Percentiles rank a stretch among this genome's conserved stretches.
These are phyloP conservation scores for Leuciscus waleckii DNA, from an alignment of 2,797 vertebrate genomes.

Conservation along the genomic window DNA sequence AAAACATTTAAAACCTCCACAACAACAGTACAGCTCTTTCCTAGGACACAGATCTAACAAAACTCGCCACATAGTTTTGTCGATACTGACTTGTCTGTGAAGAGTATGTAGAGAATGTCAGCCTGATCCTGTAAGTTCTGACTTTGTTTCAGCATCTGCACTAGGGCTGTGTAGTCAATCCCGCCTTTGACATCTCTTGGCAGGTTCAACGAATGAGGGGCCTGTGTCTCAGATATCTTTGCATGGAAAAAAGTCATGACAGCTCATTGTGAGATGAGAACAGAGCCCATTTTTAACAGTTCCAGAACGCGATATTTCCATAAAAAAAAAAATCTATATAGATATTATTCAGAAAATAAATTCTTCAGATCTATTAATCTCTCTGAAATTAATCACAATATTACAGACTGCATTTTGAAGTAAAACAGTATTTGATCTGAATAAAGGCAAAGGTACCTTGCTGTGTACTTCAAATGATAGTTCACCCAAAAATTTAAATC, in stretches of 20 bases:
- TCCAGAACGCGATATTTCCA: neutral
- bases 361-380: neutral
- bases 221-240: constrained; percentile 65
- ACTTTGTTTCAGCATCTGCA: constrained; percentile 82
- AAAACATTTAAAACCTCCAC: neutral
- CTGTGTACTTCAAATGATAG: neutral
- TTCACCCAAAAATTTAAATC: too few relatives aligned
- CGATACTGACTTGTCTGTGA: constrained; percentile 85
- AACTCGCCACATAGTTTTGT: neutral
- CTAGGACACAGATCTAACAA: neutral
- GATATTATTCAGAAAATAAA: neutral
- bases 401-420: neutral
- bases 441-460: neutral
- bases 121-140: constrained; percentile 90
- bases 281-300: neutral
- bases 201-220: constrained; percentile 74
- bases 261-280: neutral
- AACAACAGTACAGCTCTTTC: neutral
- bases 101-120: constrained; percentile 89
- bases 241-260: neutral
- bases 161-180: constrained; percentile 83
- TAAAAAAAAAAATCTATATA: neutral
- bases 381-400: neutral
- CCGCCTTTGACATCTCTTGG: constrained; percentile 80
- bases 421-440: neutral